Base-by-base conservation (phyloP, 1,140 invertebrate genomes). In the Chelonus insularis region DNA sequence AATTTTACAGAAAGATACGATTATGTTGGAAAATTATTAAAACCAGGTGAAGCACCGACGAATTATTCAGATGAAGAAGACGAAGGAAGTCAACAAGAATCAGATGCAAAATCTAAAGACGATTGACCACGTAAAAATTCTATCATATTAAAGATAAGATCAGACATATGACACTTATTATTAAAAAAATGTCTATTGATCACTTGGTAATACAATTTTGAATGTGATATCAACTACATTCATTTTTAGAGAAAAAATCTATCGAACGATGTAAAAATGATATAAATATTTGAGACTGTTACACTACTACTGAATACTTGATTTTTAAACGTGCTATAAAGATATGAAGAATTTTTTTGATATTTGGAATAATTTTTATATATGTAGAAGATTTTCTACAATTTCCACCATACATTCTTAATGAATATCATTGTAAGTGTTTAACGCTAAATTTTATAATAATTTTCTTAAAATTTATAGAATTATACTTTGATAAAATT, bases 1-100 rank as follows among this genome's bases (percentile, higher is more conserved):
- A 29, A 21, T 25, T 73, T 85, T 88, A 37, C 83, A 96, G 95
- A 98, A 84, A 96, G 94, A 80, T 99, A 98, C 78, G 91, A 95
- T 36, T 89, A 92, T 67, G 92, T 98, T 41, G 97, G 97, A 11
- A 89, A 89, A 73, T 81, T 99, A 20, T 79, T 99, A 70, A 95
- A 92, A 72, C 94, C 93, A 6, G 95, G 95, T 9, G 95, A 98
- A 73, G 86, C 91, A 69, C 91, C 94, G 0, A 91, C 87, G 48
- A 95, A 91, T 72, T 98, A 98, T 81, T 94, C 94, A 6, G 95
- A 97, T 71, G 93, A 95, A 65, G 95, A 97, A 69, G 86, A 88
- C 21, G 90, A 92, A 60, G 83, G 74, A 60, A 84, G 80, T 58
- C 80, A 82, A 57, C 80, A 77, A 23, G 79, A 82, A 37, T 70